Evolutionary conservation across 2,113 vertebrate genomes (phyloP), one percentile per base, ranked within the genome.

Genomic region (Xiphophorus couchianus): DNA sequence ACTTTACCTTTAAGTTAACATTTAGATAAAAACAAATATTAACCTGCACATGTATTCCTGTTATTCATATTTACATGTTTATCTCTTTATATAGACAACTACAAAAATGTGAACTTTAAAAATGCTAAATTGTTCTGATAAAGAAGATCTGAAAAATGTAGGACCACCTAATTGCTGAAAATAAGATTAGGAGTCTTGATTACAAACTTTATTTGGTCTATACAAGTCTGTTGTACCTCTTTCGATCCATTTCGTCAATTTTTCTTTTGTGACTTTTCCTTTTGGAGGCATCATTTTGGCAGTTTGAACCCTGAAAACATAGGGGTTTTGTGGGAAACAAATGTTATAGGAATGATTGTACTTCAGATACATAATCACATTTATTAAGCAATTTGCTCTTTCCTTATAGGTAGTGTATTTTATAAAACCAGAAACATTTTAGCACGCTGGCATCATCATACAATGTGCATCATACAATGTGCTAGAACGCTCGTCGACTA

Each of bases 171-270:
- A n/a, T 7, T 58, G 51, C 25, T n/a, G 51, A 58, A 25, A n/a
- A n/a, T 22, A 58, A n/a, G 51, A 37, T 54, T 25, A n/a, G 51
- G 14, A 17, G 17, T 48, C 14, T 1, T 48, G 44, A 48, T 48
- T 0, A 54, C 12, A 37, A 17, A 58, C 61, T 63, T 12, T 1
- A 27, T 48, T 22, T 73, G 58, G 22, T 25, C 3, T 13, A 1
- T 0, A 15, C 29, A 60, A 74, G 3, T 69, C 7, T 0, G 14
- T 42, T 62, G 60, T 60, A 80, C 78, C 67, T 80, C 48, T 66
- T 22, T 9, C 28, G 67, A 71, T 37, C 44, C 33, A 33, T 44
- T 25, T 29, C n/a, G 61, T 33, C 25, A 29, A 70, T n/a, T 1
- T 71, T 60, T 19, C 17, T 28, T 30, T 68, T 79, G 19, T 17